Base-by-base conservation (phyloP, 2,113 vertebrate species). In the Pseudorasbora parva region DNA sequence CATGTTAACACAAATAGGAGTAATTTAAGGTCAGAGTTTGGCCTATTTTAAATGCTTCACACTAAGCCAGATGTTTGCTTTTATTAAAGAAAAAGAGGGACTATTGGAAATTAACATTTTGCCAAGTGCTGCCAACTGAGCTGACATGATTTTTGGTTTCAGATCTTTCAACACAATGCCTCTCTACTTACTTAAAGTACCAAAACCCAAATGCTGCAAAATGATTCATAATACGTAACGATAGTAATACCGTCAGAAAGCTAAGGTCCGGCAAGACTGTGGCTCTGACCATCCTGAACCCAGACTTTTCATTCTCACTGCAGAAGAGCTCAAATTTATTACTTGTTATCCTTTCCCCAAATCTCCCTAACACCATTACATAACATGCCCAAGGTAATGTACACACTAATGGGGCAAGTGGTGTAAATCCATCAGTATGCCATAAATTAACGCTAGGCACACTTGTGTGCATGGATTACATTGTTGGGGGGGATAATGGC, bases 261-360 rank as follows among this genome's bases (percentile, higher is more conserved):
- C 10, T 5, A 33, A 25, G 10, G 56, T 80, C 66, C 74, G 27
- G 75, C 33, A 27, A 78, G 47, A 62, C 9, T 33, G 7, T 66
- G 62, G 1, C 64, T 68, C 17, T 23, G 57, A 76, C 72, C 64
- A 78, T 30, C 81, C 57, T 80, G 86, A 87, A 87, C 37, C 88
- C 88, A 74, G 78, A 78, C 80, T 81, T 87, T 86, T 77, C 84
- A 11, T 72, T 87, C 87, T 89, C 84, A 86, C 86, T 41, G 30
- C 33, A 60, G 84, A 88, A 73, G 77, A 85, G 71, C 27, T 59
- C 54, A 91, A 90, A 93, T 93, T 93, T 94, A 92, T 88, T 91
- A 89, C 88, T 93, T 93, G 90, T 89, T 91, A 82, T 90, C 86
- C 85, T 93, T 93, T 94, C 89, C 88, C 87, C 92, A 93, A 91